Base-by-base conservation (phyloP, 1,140 invertebrate genomes). In the Paraescarpia echinospica region DNA sequence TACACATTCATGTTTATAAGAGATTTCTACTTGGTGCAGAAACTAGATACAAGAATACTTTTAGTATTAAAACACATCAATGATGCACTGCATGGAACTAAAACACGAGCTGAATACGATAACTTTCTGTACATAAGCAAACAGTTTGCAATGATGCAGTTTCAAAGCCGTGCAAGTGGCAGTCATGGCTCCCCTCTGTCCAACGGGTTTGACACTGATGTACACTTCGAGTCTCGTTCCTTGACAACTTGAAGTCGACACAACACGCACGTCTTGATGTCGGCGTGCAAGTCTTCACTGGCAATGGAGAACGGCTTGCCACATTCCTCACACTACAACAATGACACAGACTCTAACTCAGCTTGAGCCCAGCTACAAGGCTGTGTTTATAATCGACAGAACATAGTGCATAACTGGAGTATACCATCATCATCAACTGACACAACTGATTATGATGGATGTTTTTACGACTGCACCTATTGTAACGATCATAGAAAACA, bases 271-370 rank as follows among this genome's bases (percentile, higher is more conserved):
- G 95, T 48, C 34, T 94, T 95, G 22, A 94, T 92, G 92, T 95
- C 95, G n/a, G 91, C 92, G 35, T 94, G 94, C 92, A 94, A 94
- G 31, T 95, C 95, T 89, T 95, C 33, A 92, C 95, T 95, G 14
- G 95, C 93, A 94, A 96, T 94, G 14, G 96, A 96, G 93, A 96
- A 96, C 88, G 96, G 95, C 93, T 96, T 95, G 0, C 94, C 94
- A 94, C 96, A 96, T 27, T 93, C 94, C 51, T 94, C 93, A 93
- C 96, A 96, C 95, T 96, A 94, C 90, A 95, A 18, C 59, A 77
- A 31, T 27, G 0, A 77, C 27, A 41, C 41, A 41, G 41, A 41
- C 41, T 41, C 4, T 41, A 41, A 41, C 41, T 41, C 41, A 41
- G 4, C 41, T 6, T n/a, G n/a, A n/a, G n/a, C n/a, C n/a, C n/a